These are phyloP conservation scores for Saccostrea cuccullata DNA, from an alignment of 1,140 invertebrate species.

Conservation along the genomic window DNA sequence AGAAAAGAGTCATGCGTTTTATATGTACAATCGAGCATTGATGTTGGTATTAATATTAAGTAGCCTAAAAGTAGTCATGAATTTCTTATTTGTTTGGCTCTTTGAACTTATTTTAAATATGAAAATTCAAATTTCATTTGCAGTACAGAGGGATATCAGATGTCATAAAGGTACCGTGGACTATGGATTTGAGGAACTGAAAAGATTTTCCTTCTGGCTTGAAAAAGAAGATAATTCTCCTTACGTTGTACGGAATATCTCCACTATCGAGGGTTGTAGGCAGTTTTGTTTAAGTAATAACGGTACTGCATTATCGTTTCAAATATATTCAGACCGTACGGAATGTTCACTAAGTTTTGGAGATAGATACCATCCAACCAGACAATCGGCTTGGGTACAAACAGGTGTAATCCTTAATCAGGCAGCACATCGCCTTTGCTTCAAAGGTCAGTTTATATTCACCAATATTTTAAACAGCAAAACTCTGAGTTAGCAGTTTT, in stretches of 20 bases:
- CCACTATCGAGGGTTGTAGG: background rate
- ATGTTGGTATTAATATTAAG: no score
- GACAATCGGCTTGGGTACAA: background rate
- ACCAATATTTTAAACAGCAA: no score
- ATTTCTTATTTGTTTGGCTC: background rate
- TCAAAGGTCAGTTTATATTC: background rate
- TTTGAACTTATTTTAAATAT: no score
- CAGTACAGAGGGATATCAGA: slow-evolving; percentile 29
- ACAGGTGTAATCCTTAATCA: background rate
- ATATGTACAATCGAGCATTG: no score
- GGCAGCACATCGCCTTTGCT: background rate
- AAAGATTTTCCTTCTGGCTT: slow-evolving; percentile 26
- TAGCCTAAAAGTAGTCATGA: no score
- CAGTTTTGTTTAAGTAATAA: background rate
- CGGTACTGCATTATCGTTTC: background rate
- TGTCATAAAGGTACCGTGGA: slow-evolving; percentile 16
- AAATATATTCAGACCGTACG: background rate
- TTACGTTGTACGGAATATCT: background rate
- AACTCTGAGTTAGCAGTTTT: no score
- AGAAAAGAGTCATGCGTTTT: no score
- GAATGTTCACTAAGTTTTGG: slow-evolving; percentile 29
- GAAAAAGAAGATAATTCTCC: background rate
- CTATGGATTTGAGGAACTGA: slow-evolving; percentile 46
- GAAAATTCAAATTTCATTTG: background rate
- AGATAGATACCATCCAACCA: slow-evolving; percentile 23